A percentile compares a stretch with the other conserved stretches of the same genome.
phyloP scores from a whole-genome alignment of 1,140 invertebrate genomes.

The Euglossa dilemma region DNA sequence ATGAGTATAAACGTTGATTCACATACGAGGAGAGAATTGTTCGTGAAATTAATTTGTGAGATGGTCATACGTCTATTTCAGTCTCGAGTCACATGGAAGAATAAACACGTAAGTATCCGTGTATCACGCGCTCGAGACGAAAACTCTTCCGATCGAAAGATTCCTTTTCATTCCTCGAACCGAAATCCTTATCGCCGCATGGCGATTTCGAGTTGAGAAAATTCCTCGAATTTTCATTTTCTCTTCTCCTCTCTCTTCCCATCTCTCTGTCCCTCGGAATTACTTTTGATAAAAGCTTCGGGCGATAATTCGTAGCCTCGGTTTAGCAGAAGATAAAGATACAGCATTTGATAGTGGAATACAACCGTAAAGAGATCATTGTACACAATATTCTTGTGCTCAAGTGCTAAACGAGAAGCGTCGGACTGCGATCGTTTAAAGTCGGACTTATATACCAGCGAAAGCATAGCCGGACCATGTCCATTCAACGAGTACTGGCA shows the following conservation, averaged over 20 bases:
- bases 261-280: no score
- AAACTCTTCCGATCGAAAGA: not conserved
- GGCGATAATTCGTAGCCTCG: not conserved
- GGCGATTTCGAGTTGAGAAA: not conserved
- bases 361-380: conserved; percentile 1
- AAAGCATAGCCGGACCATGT: conserved; percentile 48
- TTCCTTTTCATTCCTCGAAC: no score
- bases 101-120: not conserved
- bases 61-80: conserved; percentile 31
- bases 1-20: conserved; percentile 34
- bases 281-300: not conserved
- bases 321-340: not conserved
- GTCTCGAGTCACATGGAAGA: not conserved
- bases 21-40: conserved; percentile 37
- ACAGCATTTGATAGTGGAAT: not conserved
- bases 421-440: conserved; percentile 56
- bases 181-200: not conserved
- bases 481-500: conserved; percentile 58
- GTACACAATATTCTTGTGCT: conserved; percentile 56
- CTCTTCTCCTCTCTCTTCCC: not conserved
- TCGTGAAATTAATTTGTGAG: conserved; percentile 26
- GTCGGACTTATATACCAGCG: conserved; percentile 39
- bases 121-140: not conserved
- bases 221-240: not conserved
- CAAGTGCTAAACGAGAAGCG: conserved; percentile 72